Conservation (phyloP, 92 coral and sea anemone genomes). For the Palythoa grandiflora region DNA sequence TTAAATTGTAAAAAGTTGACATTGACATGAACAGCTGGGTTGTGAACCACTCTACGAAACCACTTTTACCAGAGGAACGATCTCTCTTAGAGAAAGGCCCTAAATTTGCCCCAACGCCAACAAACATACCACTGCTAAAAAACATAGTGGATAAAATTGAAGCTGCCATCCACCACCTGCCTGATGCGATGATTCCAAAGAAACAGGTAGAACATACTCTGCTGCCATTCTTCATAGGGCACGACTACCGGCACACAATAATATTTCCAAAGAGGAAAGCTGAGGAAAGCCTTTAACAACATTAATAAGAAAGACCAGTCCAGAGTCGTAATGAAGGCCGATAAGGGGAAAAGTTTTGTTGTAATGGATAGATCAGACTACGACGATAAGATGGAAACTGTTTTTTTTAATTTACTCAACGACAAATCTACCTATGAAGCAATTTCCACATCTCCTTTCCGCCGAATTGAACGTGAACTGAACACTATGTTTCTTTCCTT, state of each 20-base stretch:
- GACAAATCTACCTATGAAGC: not conserved
- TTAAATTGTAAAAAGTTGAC: no score
- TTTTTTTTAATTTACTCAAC: no score
- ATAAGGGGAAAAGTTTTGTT: not conserved
- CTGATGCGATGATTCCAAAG: constrained; percentile 48
- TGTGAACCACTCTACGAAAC: not conserved
- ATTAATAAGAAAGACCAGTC: not conserved
- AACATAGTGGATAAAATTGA: constrained; percentile 42
- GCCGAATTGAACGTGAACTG: not conserved
- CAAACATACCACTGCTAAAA: not conserved
- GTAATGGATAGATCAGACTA: not conserved
- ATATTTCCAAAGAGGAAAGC: not conserved
- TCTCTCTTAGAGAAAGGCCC: constrained; percentile 28
- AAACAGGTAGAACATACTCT: constrained; percentile 36
- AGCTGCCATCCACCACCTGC: constrained; percentile 47
- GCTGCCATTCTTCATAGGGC: constrained; percentile 25
- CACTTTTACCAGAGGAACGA: not conserved
- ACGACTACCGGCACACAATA: constrained; percentile 32
- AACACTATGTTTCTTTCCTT: not conserved
- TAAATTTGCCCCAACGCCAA: not conserved
- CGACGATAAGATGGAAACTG: not conserved
- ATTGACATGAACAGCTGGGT: no score
- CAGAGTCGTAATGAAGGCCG: not conserved
- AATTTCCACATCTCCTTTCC: not conserved
- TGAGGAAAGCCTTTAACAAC: constrained; percentile 13